Conservation (phyloP, 2,888 invertebrate genomes). For the Homarus gammarus region DNA sequence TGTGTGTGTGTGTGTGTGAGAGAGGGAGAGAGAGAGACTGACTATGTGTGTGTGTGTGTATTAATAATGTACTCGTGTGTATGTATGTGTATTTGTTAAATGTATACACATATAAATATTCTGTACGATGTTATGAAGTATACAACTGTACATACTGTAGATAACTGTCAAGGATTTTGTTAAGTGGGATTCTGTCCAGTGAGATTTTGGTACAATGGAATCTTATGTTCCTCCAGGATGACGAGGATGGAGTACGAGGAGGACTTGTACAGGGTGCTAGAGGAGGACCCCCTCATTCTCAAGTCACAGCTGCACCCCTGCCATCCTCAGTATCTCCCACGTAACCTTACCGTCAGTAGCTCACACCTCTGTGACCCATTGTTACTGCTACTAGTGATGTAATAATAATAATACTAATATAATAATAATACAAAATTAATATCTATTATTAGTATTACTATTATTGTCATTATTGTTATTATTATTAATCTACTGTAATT, state of each 20-base stretch:
- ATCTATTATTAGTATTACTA: no score
- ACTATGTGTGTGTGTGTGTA: not conserved
- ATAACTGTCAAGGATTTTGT: no score
- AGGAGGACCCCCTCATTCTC: conserved; percentile 43
- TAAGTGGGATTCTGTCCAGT: no score
- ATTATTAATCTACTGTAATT: no score
- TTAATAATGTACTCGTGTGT: not conserved
- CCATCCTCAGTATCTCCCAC: conserved; percentile 44
- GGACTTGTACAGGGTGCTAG: conserved; percentile 36
- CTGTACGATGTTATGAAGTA: not conserved
- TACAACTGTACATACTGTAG: no score
- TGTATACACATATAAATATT: not conserved
- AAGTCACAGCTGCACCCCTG: conserved; percentile 55
- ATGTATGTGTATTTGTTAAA: not conserved
- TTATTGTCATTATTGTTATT: no score
- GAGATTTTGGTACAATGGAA: no score
- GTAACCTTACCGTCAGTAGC: conserved; percentile 56
- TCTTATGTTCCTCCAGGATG: conserved; percentile 18
- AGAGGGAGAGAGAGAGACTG: not conserved
- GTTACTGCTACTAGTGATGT: no score
- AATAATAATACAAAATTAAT: no score
- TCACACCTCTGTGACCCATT: no score
- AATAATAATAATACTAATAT: no score
- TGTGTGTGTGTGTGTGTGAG: not conserved
- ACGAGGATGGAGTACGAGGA: conserved; percentile 40